A percentile compares a stretch with the other conserved stretches of the same genome.
These are phyloP conservation scores for Rhyacichthys aspro DNA, from an alignment of 2,797 vertebrate species.

Conservation along the genomic window DNA sequence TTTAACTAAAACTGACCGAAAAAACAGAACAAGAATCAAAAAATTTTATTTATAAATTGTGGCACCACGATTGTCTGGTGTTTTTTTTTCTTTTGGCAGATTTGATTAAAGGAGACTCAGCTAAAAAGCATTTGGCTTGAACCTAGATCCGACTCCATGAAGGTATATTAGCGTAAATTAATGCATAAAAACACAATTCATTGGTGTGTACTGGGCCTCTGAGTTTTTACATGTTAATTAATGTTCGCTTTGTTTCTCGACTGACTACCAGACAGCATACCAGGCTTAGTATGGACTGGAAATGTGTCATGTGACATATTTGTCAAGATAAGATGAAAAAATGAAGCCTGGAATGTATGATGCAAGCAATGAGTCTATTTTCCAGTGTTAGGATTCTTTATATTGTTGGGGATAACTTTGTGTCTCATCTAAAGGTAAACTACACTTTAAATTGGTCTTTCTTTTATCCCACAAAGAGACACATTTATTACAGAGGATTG, in stretches of 20 bases:
- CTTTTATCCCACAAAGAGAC: slow-evolving; percentile 16
- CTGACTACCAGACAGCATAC: slow-evolving; percentile 47
- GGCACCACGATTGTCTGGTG: too few relatives aligned
- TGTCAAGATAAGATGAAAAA: slow-evolving; percentile 47
- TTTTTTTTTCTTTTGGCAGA: too few relatives aligned
- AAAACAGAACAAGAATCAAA: slow-evolving; percentile 3
- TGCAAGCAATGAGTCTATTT: slow-evolving; percentile 37
- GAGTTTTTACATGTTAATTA: background rate
- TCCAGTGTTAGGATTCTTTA: slow-evolving; percentile 38
- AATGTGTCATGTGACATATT: slow-evolving; percentile 39
- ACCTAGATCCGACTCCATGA: too few relatives aligned
- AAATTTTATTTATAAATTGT: background rate
- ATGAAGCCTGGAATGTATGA: slow-evolving; percentile 37
- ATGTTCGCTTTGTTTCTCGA: slow-evolving; percentile 4
- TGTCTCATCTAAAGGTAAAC: too few relatives aligned
- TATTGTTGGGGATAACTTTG: too few relatives aligned
- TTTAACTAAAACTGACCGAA: background rate
- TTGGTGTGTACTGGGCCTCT: too few relatives aligned
- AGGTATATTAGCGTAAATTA: too few relatives aligned
- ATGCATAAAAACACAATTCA: too few relatives aligned
- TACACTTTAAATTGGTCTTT: slow-evolving; percentile 3
- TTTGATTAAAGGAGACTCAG: too few relatives aligned
- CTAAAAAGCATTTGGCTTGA: too few relatives aligned
- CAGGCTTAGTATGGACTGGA: slow-evolving; percentile 56
- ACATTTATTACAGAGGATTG: slow-evolving; percentile 20